phyloP scores from a whole-genome alignment of 2,113 vertebrate species.

The Pyrgilauda ruficollis region DNA sequence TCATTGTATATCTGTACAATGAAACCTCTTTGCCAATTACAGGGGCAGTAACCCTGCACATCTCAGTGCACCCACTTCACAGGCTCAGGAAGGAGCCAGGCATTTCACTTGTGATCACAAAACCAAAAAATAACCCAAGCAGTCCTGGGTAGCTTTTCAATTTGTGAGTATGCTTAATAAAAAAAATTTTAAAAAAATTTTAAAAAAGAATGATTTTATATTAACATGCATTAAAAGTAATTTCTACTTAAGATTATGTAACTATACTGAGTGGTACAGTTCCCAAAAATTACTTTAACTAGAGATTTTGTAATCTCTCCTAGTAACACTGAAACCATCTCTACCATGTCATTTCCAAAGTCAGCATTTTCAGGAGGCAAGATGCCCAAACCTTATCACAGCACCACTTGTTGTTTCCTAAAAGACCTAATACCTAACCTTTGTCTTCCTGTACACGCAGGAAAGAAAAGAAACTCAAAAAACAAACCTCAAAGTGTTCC shows the following conservation, averaged over 20 bases:
- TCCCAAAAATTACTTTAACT: neutral
- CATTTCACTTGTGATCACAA: neutral
- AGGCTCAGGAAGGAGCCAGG: neutral
- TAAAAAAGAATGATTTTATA: neutral
- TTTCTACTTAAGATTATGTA: neutral
- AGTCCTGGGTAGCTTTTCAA: neutral
- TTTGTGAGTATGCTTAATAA: neutral
- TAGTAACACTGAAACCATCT: neutral
- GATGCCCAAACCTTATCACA: neutral
- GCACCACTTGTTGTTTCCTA: neutral
- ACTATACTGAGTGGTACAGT: neutral
- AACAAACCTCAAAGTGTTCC: neutral
- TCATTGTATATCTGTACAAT: accelerated
- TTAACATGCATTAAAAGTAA: neutral
- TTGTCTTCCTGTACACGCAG: neutral
- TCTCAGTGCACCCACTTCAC: neutral
- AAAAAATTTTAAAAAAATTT: neutral
- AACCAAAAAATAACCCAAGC: neutral
- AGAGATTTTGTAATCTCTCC: neutral
- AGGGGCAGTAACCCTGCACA: neutral
- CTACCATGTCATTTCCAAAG: neutral
- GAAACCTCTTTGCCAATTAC: neutral
- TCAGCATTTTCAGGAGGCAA: neutral
- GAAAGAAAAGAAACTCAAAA: neutral
- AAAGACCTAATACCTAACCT: neutral